Base-by-base conservation (phyloP, 1,140 invertebrate species). In the Brachionus manjavacas region DNA sequence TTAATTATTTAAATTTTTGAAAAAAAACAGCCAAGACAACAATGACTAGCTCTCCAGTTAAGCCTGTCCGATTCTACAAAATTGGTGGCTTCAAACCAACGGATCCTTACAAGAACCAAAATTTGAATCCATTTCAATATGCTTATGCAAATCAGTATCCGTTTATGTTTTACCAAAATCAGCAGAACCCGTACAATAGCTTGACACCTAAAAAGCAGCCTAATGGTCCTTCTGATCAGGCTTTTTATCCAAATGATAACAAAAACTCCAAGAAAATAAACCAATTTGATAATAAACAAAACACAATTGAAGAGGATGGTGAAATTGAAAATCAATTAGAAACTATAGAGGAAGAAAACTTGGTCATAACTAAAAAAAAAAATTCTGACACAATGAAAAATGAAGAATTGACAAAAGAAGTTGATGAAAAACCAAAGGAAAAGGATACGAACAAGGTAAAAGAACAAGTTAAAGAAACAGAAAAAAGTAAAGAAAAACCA, bases 1-100 rank as follows among this genome's bases (percentile, higher is more conserved):
- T 68, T 68, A 3, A 31, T 16, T 31, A 68, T 14, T 68, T 23
- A n/a, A 20, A 49, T 76, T 49, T 52, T 3, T 52, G 49, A 49
- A 25, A 14, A 25, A 49, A 76, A 3, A 12, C 9, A 43, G 35
- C 14, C 20, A 74, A 20, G 3, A 16, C 7, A 41, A 76, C 23
- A 16, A 76, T 49, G 43, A 49, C 41, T 20, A 76, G 20, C 11
- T 46, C 72, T 11, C 72, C 39, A 6, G 23, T 4, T 4, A 76
- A 76, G 25, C 72, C 41, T 9, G 72, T 76, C 41, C 41, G 72
- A 12, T 76, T 76, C 2, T 76, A 76, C 8, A 76, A 76, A 49
- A 76, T 76, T 49, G 72, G 72, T 28, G 72, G 72, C 4, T 76
- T 76, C 43, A 76, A 76, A 49, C 72, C 25, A 76, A 20, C 72